Evolutionary conservation across 2,888 invertebrate species (phyloP), one percentile per base, ranked within the genome.

Genomic region (Andrena minutula): DNA sequence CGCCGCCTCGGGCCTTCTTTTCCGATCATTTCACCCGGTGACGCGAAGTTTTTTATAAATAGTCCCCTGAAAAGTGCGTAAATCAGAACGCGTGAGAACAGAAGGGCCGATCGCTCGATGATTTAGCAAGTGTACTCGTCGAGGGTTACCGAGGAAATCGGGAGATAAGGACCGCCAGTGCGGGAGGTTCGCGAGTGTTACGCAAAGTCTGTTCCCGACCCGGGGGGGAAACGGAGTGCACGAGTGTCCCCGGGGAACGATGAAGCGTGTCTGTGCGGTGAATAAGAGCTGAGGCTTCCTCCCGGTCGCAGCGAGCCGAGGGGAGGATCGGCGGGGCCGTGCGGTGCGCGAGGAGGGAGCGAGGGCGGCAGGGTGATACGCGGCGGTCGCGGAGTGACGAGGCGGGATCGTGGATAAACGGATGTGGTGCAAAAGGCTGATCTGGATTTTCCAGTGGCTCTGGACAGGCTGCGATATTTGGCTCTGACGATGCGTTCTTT

Each of bases 371-470:
- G 7, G 30, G 35, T 64, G 49, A 26, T 35, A 10, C 41, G 23
- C n/a, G 8, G n/a, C 32, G 56, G 49, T 69, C 70, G 16, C 20
- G 12, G 16, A 20, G 12, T n/a, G 20, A 35, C 65, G 79, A 28
- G 60, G 77, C 63, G 20, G 69, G 65, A 81, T 79, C 79, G 66
- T 70, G 66, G 80, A 47, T 8, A 74, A 76, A 79, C 90, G 90
- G 88, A 91, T 92, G 90, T 91, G 91, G 90, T 90, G 88, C 84
- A 91, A 91, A 86, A 85, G 90, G 69, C 69, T 90, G 75, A 89
- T 90, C 65, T 91, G 91, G 89, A 89, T 91, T 72, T 91, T 91
- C 83, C 87, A 89, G 53, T 92, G 91, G 90, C 88, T 91, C 65
- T 92, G 91, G 91, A 91, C 90, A 72, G 84, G 90, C 72, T 90